Percentiles rank a stretch among this genome's conserved stretches.
phyloP scores from a whole-genome alignment of 2,888 invertebrate species.

The Chrysolina haemoptera region DNA sequence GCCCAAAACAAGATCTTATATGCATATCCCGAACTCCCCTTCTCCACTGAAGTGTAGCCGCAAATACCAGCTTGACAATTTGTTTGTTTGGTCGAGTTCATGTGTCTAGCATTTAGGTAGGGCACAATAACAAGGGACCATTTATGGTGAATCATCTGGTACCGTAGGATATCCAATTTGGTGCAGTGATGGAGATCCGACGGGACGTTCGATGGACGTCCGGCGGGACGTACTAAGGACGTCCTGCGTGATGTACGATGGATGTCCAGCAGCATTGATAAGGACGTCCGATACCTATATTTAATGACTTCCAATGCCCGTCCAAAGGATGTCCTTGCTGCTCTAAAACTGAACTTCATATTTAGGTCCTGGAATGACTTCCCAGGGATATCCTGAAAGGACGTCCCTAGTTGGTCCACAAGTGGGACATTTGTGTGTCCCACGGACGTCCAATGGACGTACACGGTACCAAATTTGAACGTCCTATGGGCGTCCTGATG shows the following conservation, averaged over 20 bases:
- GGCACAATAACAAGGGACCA: neutral
- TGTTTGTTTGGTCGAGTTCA: no score
- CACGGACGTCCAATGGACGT: no score
- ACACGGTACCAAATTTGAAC: no score
- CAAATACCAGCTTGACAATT: no score
- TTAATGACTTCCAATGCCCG: no score
- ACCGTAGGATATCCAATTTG: neutral
- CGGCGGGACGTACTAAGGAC: slow-evolving; percentile 1
- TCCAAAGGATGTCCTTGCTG: neutral
- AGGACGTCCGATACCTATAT: slow-evolving; percentile 10
- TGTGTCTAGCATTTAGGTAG: no score
- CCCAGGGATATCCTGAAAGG: slow-evolving; percentile 1
- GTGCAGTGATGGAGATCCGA: neutral
- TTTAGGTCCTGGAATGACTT: neutral
- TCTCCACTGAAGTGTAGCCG: no score
- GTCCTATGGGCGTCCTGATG: no score
- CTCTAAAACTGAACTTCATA: neutral
- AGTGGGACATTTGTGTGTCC: no score
- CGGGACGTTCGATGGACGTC: slow-evolving; percentile 12
- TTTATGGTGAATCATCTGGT: slow-evolving; percentile 2
- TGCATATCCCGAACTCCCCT: no score
- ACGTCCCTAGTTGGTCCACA: slow-evolving; percentile 1
- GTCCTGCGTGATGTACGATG: neutral
- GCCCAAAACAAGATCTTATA: no score
- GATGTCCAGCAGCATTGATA: slow-evolving; percentile 20